These are phyloP conservation scores for Bactericera cockerelli DNA, from an alignment of 1,140 invertebrate species.

Conservation along the genomic window DNA sequence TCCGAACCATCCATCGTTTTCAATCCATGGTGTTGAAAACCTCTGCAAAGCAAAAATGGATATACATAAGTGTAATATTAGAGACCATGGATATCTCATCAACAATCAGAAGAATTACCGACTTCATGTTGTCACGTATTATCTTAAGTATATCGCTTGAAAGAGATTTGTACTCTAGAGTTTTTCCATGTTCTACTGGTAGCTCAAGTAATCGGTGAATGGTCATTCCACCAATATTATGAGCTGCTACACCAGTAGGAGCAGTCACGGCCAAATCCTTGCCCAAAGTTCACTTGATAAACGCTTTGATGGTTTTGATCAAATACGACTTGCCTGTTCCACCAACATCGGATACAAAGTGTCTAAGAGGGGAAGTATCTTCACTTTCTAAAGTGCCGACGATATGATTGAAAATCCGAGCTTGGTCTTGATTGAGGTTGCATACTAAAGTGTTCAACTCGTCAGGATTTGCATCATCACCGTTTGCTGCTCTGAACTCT, in stretches of 20 bases:
- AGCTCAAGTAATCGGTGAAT: slow-evolving; percentile 20
- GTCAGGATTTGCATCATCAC: slow-evolving; percentile 20
- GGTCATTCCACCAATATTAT: slow-evolving; percentile 23
- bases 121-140: slow-evolving; percentile 20
- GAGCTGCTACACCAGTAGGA: slow-evolving; percentile 24
- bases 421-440: slow-evolving; percentile 25
- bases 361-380: not conserved
- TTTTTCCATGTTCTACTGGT: slow-evolving; percentile 22
- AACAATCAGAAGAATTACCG: slow-evolving; percentile 25
- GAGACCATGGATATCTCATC: slow-evolving; percentile 28
- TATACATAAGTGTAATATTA: slow-evolving; percentile 22
- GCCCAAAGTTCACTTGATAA: slow-evolving; percentile 16
- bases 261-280: slow-evolving; percentile 23
- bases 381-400: not conserved
- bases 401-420: slow-evolving; percentile 21
- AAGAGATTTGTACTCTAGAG: slow-evolving; percentile 20
- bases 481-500: slow-evolving; percentile 20
- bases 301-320: slow-evolving; percentile 19
- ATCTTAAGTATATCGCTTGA: slow-evolving; percentile 22
- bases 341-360: slow-evolving; percentile 17
- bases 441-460: slow-evolving; percentile 19
- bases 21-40: slow-evolving; percentile 18
- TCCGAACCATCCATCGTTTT: slow-evolving; percentile 19
- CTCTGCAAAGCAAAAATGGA: slow-evolving; percentile 17
- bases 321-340: slow-evolving; percentile 23